Percentiles rank a stretch among this genome's conserved stretches.
Conservation (phyloP, 2,113 vertebrate genomes). For the Microtus montanus region DNA sequence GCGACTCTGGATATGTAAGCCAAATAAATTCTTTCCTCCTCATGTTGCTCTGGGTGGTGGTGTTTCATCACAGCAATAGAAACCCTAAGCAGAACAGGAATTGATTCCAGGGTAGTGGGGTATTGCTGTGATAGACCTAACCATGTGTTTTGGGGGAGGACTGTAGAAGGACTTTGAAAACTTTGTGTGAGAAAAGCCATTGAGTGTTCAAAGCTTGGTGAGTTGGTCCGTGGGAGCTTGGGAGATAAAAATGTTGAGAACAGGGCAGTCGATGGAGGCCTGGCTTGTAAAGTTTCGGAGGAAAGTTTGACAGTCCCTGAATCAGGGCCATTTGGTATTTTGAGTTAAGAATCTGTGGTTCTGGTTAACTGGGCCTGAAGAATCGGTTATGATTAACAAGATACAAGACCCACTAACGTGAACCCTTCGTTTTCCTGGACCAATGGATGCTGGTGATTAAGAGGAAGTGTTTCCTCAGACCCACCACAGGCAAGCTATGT, state of each 20-base stretch:
- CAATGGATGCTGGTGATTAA: background rate
- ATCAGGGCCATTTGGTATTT: background rate
- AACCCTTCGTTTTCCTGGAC: background rate
- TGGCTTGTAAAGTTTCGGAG: background rate
- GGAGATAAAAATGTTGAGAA: background rate
- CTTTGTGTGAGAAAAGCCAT: background rate
- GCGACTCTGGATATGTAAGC: background rate
- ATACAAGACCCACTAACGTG: background rate
- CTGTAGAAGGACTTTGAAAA: background rate
- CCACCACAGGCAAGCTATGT: background rate
- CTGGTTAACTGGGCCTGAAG: background rate
- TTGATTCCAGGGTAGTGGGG: background rate
- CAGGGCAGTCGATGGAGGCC: background rate
- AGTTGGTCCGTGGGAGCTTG: background rate
- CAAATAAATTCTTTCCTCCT: background rate
- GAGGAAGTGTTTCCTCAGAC: background rate
- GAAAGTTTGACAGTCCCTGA: background rate
- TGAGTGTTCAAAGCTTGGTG: background rate
- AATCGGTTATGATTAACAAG: background rate
- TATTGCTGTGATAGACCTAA: background rate
- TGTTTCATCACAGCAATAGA: background rate
- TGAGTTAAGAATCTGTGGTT: background rate
- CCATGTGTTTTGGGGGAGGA: background rate
- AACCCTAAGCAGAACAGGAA: background rate
- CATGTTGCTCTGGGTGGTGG: background rate